Evolutionary conservation across 2,888 invertebrate genomes (phyloP).

Genomic region (Temnothorax ravouxi): DNA sequence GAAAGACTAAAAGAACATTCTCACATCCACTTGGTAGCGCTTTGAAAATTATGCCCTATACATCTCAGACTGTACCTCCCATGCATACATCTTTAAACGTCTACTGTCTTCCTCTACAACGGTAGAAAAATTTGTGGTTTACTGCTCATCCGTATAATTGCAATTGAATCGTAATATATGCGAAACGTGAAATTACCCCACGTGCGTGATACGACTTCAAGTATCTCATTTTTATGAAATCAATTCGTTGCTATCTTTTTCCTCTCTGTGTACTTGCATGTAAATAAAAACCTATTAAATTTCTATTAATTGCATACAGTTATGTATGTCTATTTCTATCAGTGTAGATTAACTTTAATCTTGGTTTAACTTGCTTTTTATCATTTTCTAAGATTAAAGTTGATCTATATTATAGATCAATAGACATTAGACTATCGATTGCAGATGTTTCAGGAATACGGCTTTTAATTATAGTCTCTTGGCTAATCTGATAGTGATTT

Average conservation of each 20-base stretch:
- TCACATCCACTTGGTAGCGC: too few relatives aligned
- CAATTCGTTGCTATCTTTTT: neutral
- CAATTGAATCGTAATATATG: neutral
- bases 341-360: too few relatives aligned
- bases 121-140: conserved; percentile 3
- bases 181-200: conserved; percentile 2
- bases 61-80: too few relatives aligned
- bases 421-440: neutral
- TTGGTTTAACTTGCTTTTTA: too few relatives aligned
- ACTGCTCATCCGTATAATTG: neutral
- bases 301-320: neutral
- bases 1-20: too few relatives aligned
- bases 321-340: too few relatives aligned
- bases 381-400: too few relatives aligned
- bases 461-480: neutral
- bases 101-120: neutral
- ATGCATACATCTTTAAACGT: too few relatives aligned
- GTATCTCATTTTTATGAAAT: neutral
- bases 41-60: too few relatives aligned
- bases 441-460: neutral
- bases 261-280: neutral
- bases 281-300: neutral
- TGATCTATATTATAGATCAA: too few relatives aligned
- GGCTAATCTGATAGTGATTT: neutral
- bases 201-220: neutral